Evolutionary conservation across 2,113 vertebrate genomes (phyloP), one percentile per base, ranked within the genome.

Genomic region (Aythya baeri): DNA sequence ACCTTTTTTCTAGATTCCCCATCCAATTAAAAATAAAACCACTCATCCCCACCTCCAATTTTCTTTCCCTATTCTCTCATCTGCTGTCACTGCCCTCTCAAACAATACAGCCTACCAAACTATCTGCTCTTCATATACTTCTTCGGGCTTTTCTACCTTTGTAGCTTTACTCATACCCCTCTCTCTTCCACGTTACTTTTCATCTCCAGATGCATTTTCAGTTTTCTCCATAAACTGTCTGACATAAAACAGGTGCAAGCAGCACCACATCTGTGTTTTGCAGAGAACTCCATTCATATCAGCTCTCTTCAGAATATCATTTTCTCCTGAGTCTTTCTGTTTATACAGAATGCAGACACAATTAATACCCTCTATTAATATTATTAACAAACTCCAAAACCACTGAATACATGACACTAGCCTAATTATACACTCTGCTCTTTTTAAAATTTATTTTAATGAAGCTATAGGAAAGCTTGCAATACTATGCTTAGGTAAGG

Each of bases 11-110:
- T 83, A 57, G 32, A 87, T 86, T 75, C 31, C 25, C 25, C 58
- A 91, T 70, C 32, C 89, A 82, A 91, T 86, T 96, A 84, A 92
- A 86, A 89, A 73, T 71, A 91, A 95, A 97, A 54, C 32, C 29
- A 41, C 57, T 79, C 63, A 76, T 46, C 62, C 5, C 83, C 29
- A 81, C 29, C 29, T 79, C 57, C 70, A 81, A 20, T 50, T 88
- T 91, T 68, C 54, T 18, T 27, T 76, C 58, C n/a, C 36, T 86
- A 8, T 94, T 89, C 52, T 91, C 57, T 88, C 0, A 0, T 29
- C 50, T 86, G 21, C 75, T 5, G 2, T 86, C 61, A 78, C 61
- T 78, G 62, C 29, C 71, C 25, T 27, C 32, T 90, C 83, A 78
- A 52, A 88, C 58, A 71, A 65, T 43, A 27, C 22, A 86, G 16